Evolutionary conservation across 2,113 vertebrate species (phyloP).

Genomic region (Mustela nigripes): DNA sequence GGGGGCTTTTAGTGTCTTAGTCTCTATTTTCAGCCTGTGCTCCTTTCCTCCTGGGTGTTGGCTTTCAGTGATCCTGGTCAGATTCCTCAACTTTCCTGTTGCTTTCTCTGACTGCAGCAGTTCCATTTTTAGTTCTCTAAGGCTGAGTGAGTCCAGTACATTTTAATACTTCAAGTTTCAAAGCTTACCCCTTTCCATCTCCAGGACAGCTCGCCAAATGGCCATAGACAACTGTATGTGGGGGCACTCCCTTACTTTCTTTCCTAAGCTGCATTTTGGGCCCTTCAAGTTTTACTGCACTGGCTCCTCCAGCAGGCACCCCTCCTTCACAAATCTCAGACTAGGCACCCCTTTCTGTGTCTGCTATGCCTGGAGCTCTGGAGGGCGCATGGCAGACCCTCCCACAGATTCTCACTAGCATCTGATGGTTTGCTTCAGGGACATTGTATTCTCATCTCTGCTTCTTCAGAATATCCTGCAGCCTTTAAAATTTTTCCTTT

Average conservation of each 20-base stretch:
- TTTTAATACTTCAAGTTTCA: neutral
- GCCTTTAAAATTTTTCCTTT: neutral
- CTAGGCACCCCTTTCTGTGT: neutral
- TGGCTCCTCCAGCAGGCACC: neutral
- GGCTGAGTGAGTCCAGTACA: neutral
- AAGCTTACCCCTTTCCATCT: neutral
- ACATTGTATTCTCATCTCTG: neutral
- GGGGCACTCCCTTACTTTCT: neutral
- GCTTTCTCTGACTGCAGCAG: neutral
- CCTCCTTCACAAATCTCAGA: neutral
- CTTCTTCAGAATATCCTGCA: neutral
- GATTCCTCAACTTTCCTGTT: neutral
- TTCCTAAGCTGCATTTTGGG: neutral
- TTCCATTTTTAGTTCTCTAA: neutral
- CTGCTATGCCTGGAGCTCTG: neutral
- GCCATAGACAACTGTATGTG: neutral
- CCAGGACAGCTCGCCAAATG: neutral
- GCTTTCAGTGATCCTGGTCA: neutral
- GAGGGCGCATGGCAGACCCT: neutral
- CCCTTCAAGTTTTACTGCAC: neutral
- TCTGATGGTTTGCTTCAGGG: neutral
- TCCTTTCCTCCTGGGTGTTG: neutral
- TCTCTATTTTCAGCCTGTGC: neutral
- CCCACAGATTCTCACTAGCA: neutral
- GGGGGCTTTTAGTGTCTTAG: neutral